Evolutionary conservation across 2,113 vertebrate genomes (phyloP), one percentile per base, ranked within the genome.

Genomic region (Chaetura pelagica): DNA sequence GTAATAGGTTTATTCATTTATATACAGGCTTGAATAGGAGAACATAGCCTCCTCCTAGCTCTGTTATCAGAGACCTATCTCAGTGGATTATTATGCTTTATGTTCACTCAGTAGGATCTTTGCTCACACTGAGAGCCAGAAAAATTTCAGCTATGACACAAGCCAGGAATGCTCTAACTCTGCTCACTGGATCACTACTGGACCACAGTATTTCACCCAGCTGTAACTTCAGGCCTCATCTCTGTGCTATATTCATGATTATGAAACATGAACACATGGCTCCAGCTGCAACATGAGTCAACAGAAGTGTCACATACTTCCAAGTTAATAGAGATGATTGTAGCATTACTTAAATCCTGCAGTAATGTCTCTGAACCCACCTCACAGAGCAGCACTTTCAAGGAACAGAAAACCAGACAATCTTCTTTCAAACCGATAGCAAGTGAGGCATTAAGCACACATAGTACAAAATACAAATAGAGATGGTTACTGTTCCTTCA

Each of bases 1-100:
- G 58, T 51, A 89, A 84, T 55, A 74, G 46, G 58, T 87, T 93
- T 85, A 83, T 79, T 90, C 75, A 85, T 59, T 91, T 88, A 54
- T 67, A 90, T 29, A 80, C n/a, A 71, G 51, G 30, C 42, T 73
- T 88, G 49, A 85, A 69, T 64, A 87, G 73, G 19, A 93, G 29
- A 88, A 40, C 49, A 79, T 57, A 95, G 75, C 69, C 58, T 95
- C 77, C 81, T 76, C 64, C 73, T 16, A 80, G 40, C 40, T 80
- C 68, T 73, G 44, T 40, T 90, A 83, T 90, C 75, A 67, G 61
- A 89, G 68, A 66, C 32, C 72, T 59, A 3, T 74, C 68, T 91
- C 35, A 55, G 30, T 62, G 87, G 68, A 91, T 71, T 74, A 66
- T 69, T 58, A 69, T 48, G 62, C 64, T 88, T 90, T 90, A 90